These are phyloP conservation scores for Euura saliciscinereae DNA, from an alignment of 1,140 invertebrate species.

Conservation along the genomic window DNA sequence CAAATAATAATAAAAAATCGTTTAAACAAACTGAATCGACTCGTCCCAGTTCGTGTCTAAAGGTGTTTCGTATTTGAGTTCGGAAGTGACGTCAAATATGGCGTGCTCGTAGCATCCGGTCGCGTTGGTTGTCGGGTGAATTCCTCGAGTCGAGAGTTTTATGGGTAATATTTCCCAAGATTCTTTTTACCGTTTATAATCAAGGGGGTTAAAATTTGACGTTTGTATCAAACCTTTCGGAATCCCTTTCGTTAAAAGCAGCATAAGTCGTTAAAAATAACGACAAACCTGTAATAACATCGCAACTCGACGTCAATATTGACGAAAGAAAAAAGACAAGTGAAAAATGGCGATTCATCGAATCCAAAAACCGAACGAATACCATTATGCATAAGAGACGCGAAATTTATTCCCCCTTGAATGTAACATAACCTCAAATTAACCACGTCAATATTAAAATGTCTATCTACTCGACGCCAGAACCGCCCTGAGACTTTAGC, in stretches of 20 bases:
- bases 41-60: too few species aligned
- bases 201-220: slow-evolving; percentile 7
- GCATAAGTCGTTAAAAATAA: too few species aligned
- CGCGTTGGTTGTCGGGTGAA: slow-evolving; percentile 21
- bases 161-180: slow-evolving; percentile 53
- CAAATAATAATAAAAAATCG: too few species aligned
- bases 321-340: slow-evolving; percentile 28
- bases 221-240: neutral
- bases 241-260: neutral
- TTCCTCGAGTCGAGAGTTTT: slow-evolving; percentile 41
- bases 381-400: neutral
- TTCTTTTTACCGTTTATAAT: slow-evolving; percentile 35
- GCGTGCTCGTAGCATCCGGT: neutral
- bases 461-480: neutral
- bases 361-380: neutral
- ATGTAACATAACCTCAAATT: neutral
- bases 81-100: neutral
- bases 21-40: too few species aligned
- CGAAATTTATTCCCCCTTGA: slow-evolving; percentile 5
- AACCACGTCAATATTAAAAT: neutral
- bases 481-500: neutral
- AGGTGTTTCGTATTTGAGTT: neutral
- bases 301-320: slow-evolving; percentile 13
- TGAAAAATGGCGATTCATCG: slow-evolving; percentile 33
- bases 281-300: too few species aligned